Base-by-base conservation (phyloP, 1,140 invertebrate genomes). In the Eurosta solidaginis region DNA sequence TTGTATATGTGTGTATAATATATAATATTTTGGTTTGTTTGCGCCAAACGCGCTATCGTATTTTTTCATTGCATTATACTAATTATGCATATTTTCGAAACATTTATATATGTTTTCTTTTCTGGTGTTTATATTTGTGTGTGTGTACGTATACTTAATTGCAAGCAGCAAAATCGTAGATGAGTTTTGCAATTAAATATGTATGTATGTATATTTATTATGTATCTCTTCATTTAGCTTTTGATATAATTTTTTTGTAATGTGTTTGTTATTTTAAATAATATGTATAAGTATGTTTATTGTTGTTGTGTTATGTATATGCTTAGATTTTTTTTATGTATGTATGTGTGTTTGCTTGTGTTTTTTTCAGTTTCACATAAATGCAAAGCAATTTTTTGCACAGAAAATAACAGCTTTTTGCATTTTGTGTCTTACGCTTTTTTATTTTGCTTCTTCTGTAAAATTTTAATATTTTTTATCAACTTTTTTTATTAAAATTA, bases 281-380 rank as follows among this genome's bases (percentile, higher is more conserved):
- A n/a, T n/a, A n/a, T n/a, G n/a, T n/a, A n/a, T n/a, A n/a, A n/a
- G n/a, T n/a, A n/a, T n/a, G n/a, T n/a, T n/a, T n/a, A n/a, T n/a
- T n/a, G n/a, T n/a, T n/a, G n/a, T n/a, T n/a, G n/a, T n/a, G n/a
- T n/a, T n/a, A n/a, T n/a, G n/a, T n/a, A n/a, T n/a, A n/a, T n/a
- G 44, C 45, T 29, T 77, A 29, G 76, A 7, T n/a, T 42, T 40
- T 73, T 49, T 42, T 3, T 40, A 20, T 54, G 49, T 76, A n/a
- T 22, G 25, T 76, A 47, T 76, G 36, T 52, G 36, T 47, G 74
- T 76, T n/a, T 33, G 47, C 74, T 36, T 29, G 36, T 44, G n/a
- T n/a, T n/a, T n/a, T n/a, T n/a, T n/a, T n/a, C n/a, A n/a, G n/a
- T n/a, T n/a, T n/a, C n/a, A n/a, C n/a, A n/a, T n/a, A n/a, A n/a